Evolutionary conservation across 2,888 invertebrate species (phyloP).

Genomic region (Drosophila mettleri): DNA sequence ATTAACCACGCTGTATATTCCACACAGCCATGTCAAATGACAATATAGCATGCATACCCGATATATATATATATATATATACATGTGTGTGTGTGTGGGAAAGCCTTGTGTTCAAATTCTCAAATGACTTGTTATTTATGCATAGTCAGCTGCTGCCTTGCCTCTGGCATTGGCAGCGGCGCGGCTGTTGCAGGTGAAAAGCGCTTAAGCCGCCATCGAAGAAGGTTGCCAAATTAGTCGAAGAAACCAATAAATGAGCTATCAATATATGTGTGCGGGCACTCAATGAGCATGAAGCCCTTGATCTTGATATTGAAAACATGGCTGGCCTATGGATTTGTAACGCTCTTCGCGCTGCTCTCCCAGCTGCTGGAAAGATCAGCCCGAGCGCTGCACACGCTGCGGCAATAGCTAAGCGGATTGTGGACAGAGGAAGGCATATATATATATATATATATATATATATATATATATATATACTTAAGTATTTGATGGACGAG

Average conservation of each 20-base stretch:
- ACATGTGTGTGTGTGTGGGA: not conserved
- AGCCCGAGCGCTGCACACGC: conserved; percentile 40
- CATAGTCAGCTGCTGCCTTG: conserved; percentile 35
- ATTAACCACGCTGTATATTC: conserved; percentile 16
- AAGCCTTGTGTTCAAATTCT: conserved; percentile 31
- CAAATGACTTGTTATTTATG: conserved; percentile 39
- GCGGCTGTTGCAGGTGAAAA: not conserved
- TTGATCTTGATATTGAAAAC: conserved; percentile 56
- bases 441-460: not conserved
- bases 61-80: not conserved
- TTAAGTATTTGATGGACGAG: not conserved
- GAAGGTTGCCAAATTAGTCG: not conserved
- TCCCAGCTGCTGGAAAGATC: conserved; percentile 52
- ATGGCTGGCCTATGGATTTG: conserved; percentile 63
- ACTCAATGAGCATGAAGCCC: conserved; percentile 49
- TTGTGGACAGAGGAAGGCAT: not conserved
- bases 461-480: not conserved
- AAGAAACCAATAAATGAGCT: not conserved
- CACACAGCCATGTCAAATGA: conserved; percentile 16
- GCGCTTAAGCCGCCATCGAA: not conserved
- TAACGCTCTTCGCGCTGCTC: conserved; percentile 58
- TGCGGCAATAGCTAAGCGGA: conserved; percentile 4
- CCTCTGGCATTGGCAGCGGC: conserved; percentile 4
- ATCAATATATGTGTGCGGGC: not conserved
- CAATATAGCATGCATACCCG: not conserved